Evolutionary conservation across 2,113 vertebrate species (phyloP), one percentile per base, ranked within the genome.

Genomic region (Ginglymostoma cirratum): DNA sequence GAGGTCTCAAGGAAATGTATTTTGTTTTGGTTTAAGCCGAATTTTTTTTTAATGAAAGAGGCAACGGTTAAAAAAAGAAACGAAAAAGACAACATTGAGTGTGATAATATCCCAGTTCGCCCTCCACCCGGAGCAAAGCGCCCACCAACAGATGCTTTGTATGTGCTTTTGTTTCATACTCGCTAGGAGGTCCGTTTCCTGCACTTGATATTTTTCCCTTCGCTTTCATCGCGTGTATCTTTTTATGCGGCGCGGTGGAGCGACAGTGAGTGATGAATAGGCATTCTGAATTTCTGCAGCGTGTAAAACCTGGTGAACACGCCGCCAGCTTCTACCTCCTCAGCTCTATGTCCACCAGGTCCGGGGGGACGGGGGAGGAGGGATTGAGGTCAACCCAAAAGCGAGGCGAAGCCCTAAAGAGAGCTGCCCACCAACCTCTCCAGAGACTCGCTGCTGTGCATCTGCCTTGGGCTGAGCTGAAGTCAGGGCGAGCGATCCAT

Each of bases 221-320:
- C 27, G 12, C 87, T 90, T 90, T 90, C 55, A 65, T 38, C 19
- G 15, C n/a, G 65, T 66, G 65, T 66, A 45, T 10, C 55, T 27
- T 72, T 93, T 45, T 21, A 66, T 66, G 5, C 87, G 0, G 87
- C 0, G 87, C 52, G 38, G 38, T 42, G 42, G 80, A 83, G 96
- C 96, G 97, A 96, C 96, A 86, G 96, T 96, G 65, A 96, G 70
- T 87, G 96, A 97, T 34, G 95, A 96, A 96, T 96, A 95, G 97
- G 97, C 96, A 96, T 87, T 95, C 96, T 96, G 96, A 96, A 96
- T 96, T 96, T 96, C 96, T 96, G 90, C 55, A 97, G 96, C 96
- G 96, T 96, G 96, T 86, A 96, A 97, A 94, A 95, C 45, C 34
- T 96, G 97, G 96, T 96, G 96, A 97, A 92, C 96, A 96, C 96